Base-by-base conservation (phyloP, 2,797 vertebrate genomes). In the Lagodon rhomboides region DNA sequence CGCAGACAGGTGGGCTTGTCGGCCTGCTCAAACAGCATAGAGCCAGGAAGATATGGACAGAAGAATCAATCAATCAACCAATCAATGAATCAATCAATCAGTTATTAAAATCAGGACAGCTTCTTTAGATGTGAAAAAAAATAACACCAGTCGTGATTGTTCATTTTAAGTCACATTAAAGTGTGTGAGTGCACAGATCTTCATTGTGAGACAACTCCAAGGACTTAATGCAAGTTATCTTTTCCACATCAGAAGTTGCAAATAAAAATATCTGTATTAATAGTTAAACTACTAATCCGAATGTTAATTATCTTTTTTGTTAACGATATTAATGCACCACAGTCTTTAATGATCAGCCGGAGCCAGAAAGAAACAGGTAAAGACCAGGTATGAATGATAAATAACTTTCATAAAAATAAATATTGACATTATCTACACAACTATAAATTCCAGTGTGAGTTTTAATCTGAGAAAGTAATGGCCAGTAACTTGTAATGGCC, bases 1-100 rank as follows among this genome's bases (percentile, higher is more conserved):
- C 55, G 74, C 79, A 47, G 46, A 44, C 85, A 78, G 87, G 84
- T 82, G 88, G 76, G 87, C 85, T 58, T 58, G 64, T 56, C 5
- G 56, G 51, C 65, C 46, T 53, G 61, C 30, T 77, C n/a, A 49
- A 17, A 5, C 63, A 68, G 30, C 55, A 65, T 3, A 12, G 27
- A 25, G 54, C 38, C 22, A n/a, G 2, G 17, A 30, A 18, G n/a
- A 5, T 0, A 8, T 2, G n/a, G n/a, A 51, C 50, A n/a, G 12
- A 50, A 20, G 20, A 3, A 10, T 56, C 13, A 46, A 30, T 56
- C 25, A 27, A 2, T 38, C 34, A 38, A 38, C 10, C 34, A 38
- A 10, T 1, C 34, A 38, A 38, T 38, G 8, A 38, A 30, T 30
- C 30, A 6, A 38, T 38, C 34, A 38, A 38, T 38, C 34, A 38